Percentiles rank a stretch among this genome's conserved stretches.
These are phyloP conservation scores for Grammomys dolichurus DNA, from an alignment of 2,113 vertebrate species.

Conservation along the genomic window DNA sequence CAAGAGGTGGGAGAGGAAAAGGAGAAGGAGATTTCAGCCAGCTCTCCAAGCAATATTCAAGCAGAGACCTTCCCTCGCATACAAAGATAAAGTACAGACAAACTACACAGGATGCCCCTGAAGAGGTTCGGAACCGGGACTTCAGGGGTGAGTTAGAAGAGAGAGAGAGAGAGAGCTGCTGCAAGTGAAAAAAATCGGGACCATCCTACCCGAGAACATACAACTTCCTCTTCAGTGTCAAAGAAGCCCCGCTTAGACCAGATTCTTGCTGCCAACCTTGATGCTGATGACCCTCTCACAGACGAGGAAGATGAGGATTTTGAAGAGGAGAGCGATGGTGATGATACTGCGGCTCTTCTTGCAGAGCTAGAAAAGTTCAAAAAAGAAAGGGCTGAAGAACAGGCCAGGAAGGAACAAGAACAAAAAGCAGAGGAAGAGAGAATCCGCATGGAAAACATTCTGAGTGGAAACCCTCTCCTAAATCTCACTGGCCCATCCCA, in stretches of 20 bases:
- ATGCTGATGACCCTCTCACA: slow-evolving; percentile 97
- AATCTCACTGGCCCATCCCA: slow-evolving; percentile 94
- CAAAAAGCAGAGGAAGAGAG: slow-evolving; percentile 98
- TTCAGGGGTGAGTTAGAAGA: slow-evolving; percentile 98
- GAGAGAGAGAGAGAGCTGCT: slow-evolving; percentile 91
- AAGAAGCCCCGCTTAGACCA: slow-evolving; percentile 98
- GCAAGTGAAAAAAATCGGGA: slow-evolving; percentile 96
- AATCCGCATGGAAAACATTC: slow-evolving; percentile 98
- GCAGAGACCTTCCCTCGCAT: slow-evolving; percentile 97
- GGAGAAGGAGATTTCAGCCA: slow-evolving; percentile 98
- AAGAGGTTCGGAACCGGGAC: slow-evolving; percentile 97
- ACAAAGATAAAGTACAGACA: slow-evolving; percentile 99
- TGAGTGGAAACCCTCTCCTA: slow-evolving; percentile 97
- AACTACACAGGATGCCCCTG: slow-evolving; percentile 96
- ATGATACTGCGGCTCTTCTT: slow-evolving; percentile 96
- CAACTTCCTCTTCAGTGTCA: slow-evolving; percentile 96
- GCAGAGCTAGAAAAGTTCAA: slow-evolving; percentile 98
- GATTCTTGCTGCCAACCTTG: slow-evolving; percentile 98
- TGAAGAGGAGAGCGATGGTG: slow-evolving; percentile 96
- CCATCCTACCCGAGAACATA: slow-evolving; percentile 95
- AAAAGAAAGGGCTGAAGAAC: slow-evolving; percentile 98
- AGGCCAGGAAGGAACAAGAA: slow-evolving; percentile 97
- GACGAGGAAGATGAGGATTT: slow-evolving; percentile 95
- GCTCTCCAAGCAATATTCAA: slow-evolving; percentile 98
- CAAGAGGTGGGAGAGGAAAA: slow-evolving; percentile 97